These are phyloP conservation scores for Platorchestia sp. DNA, from an alignment of 1,140 invertebrate genomes.

Conservation along the genomic window DNA sequence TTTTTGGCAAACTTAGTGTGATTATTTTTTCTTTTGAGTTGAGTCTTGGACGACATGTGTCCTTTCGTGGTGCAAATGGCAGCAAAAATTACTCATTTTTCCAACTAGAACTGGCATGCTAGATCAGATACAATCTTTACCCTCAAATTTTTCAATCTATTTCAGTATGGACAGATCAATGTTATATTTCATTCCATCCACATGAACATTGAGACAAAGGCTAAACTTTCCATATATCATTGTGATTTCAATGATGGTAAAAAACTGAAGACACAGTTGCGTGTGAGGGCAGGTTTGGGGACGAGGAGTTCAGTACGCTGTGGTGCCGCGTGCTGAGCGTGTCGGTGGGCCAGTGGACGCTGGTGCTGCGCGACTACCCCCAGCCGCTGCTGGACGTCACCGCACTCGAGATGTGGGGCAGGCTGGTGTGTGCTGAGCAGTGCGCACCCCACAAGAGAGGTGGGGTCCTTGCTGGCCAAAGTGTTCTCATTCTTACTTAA, in stretches of 20 bases:
- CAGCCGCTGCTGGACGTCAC: conserved; percentile 89
- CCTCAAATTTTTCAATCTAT: neutral
- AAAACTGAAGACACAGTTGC: no score
- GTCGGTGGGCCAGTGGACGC: conserved; percentile 86
- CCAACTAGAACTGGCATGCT: neutral
- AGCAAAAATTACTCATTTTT: neutral
- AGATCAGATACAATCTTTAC: neutral
- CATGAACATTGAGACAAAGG: no score
- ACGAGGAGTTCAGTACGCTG: conserved; percentile 88
- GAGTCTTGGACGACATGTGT: neutral
- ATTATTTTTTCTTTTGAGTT: neutral
- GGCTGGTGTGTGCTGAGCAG: conserved; percentile 82
- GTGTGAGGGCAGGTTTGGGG: neutral
- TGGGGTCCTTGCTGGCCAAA: neutral
- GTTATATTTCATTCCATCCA: no score
- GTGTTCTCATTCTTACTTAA: no score
- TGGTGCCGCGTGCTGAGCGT: conserved; percentile 91
- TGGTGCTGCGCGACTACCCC: conserved; percentile 95
- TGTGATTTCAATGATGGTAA: no score
- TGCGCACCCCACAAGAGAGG: conserved; percentile 64
- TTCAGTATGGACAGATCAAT: neutral
- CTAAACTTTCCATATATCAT: no score
- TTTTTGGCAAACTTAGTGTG: neutral
- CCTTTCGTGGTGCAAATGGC: neutral
- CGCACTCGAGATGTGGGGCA: conserved; percentile 88